Evolutionary conservation across 2,888 invertebrate genomes (phyloP).

Genomic region (Xestia c-nigrum): DNA sequence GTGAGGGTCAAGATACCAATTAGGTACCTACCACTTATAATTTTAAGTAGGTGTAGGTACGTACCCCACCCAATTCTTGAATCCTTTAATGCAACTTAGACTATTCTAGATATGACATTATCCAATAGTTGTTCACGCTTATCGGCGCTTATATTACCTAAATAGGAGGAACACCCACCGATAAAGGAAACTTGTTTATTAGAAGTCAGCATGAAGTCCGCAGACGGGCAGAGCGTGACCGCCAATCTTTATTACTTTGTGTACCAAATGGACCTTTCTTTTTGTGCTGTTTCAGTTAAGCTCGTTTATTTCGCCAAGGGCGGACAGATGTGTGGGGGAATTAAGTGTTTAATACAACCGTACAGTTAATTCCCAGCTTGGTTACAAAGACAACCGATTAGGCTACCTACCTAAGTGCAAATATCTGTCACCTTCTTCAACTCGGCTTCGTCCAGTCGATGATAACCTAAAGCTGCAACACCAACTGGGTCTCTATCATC

Average conservation of each 20-base stretch:
- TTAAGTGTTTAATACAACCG: conserved; percentile 45
- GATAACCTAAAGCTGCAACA: background rate
- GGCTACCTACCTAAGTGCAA: background rate
- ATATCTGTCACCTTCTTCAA: background rate
- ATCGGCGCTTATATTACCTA: conserved; percentile 9
- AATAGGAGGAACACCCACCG: conserved; percentile 28
- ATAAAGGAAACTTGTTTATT: conserved; percentile 62
- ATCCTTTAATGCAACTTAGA: background rate
- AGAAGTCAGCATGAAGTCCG: conserved; percentile 46
- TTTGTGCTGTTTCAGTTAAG: conserved; percentile 70
- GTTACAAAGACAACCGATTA: conserved; percentile 16
- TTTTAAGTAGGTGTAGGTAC: background rate
- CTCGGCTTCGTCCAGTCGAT: background rate
- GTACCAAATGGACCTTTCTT: conserved; percentile 64
- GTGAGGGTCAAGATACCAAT: background rate
- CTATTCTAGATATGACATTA: conserved; percentile 1
- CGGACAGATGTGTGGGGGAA: conserved; percentile 55
- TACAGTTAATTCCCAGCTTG: conserved; percentile 22
- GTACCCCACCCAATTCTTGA: background rate
- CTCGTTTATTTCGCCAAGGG: conserved; percentile 68
- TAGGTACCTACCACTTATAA: background rate
- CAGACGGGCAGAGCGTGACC: conserved; percentile 59
- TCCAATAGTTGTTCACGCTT: conserved; percentile 10
- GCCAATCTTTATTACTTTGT: conserved; percentile 74
- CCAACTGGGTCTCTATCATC: background rate